Base-by-base conservation (phyloP, 2,113 vertebrate genomes). In the Anser brachyrhynchus region DNA sequence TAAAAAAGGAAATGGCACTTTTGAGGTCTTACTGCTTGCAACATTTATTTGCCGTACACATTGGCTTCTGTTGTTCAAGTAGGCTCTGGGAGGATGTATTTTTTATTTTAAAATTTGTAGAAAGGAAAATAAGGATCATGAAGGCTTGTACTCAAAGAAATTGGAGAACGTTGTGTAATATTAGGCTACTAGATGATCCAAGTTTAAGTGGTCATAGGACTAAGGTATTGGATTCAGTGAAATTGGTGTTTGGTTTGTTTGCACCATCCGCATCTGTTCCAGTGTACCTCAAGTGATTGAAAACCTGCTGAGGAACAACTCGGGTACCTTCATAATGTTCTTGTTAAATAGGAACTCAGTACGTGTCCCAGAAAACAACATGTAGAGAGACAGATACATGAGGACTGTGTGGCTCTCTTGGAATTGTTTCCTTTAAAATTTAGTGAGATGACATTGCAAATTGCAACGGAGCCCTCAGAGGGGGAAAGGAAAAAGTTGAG, bases 61-160 rank as follows among this genome's bases (percentile, higher is more conserved):
- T 33, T 72, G 39, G 15, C 58, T 80, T 66, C 8, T 51, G 0
- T 39, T 46, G 13, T 33, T 87, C 44, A 54, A 87, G 26, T 7
- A 11, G 0, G 0, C n/a, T 54, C 52, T 35, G 59, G 39, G 12
- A 46, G 26, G 15, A 9, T 25, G 19, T 29, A 7, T 29, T 58
- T 59, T 69, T 59, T 16, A 41, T 74, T 74, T 26, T 23, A 43
- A 57, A 46, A 52, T 28, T 35, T 33, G 3, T 52, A 17, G 65
- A 82, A 76, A 41, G 46, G 29, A 67, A 83, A 93, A 59, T 61
- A 46, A 88, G 54, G 67, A 20, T 80, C 9, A 5, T 6, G 23
- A 73, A 69, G 58, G 43, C 20, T 44, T 73, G 33, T 79, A 23
- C 14, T 6, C 49, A 46, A 73, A 89, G 69, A 58, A 85, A 49